A percentile compares a stretch with the other conserved stretches of the same genome.
Conservation (phyloP, 1,140 invertebrate species). For the Penaeus vannamei region DNA sequence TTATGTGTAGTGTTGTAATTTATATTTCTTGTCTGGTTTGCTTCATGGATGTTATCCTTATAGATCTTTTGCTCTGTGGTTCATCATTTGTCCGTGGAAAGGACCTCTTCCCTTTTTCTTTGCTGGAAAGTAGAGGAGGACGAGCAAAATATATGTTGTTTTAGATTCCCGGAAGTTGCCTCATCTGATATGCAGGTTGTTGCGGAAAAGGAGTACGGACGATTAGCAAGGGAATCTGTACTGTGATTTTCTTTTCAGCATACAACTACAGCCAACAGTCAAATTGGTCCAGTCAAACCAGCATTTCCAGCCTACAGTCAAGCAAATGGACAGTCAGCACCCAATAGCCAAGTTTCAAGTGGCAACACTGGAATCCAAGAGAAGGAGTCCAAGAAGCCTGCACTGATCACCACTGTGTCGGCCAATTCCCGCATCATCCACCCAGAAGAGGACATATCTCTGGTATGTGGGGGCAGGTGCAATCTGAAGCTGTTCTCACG, state of each 20-base stretch:
- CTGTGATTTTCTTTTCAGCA: constrained; percentile 23
- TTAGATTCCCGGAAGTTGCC: no score
- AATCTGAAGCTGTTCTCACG: constrained; percentile 34
- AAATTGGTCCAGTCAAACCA: constrained; percentile 77
- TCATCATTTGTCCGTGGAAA: no score
- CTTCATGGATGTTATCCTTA: no score
- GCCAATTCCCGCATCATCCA: constrained; percentile 93
- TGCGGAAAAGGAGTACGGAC: no score
- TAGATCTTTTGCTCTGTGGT: no score
- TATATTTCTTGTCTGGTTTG: no score
- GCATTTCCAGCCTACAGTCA: constrained; percentile 86
- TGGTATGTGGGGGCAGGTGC: constrained; percentile 75
- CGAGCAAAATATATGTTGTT: no score
- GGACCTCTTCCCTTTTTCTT: no score
- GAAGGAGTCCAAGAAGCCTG: constrained; percentile 76
- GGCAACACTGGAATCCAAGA: constrained; percentile 57
- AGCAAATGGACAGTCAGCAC: constrained; percentile 62
- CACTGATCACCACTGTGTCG: constrained; percentile 84
- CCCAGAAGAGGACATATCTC: constrained; percentile 92
- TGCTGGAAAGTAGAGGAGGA: no score
- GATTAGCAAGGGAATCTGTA: neutral
- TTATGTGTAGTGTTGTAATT: no score
- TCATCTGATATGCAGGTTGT: no score
- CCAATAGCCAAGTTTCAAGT: constrained; percentile 33
- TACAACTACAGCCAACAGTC: constrained; percentile 70